Conservation (phyloP, 2,113 vertebrate genomes). For the Mionectes macconnelli region DNA sequence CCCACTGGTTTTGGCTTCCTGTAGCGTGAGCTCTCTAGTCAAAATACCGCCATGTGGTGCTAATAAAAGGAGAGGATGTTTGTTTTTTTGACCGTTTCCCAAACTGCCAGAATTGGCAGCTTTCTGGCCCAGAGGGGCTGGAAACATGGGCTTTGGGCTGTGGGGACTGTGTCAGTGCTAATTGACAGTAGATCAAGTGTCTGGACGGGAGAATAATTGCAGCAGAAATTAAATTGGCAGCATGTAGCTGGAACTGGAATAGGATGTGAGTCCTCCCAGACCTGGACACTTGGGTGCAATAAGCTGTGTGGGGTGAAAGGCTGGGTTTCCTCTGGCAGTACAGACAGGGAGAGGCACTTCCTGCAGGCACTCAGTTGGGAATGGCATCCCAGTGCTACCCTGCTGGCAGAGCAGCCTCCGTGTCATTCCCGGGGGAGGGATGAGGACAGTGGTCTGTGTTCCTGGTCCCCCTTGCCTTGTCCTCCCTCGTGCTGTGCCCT, state of each 20-base stretch:
- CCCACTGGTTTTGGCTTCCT: not conserved
- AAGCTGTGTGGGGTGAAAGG: rapidly evolving
- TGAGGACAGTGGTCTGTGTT: rapidly evolving
- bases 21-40: not conserved
- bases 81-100: not conserved
- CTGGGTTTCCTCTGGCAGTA: not conserved
- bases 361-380: not conserved
- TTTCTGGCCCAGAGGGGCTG: not conserved
- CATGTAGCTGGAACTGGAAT: rapidly evolving
- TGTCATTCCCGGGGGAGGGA: not conserved
- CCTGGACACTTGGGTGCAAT: not conserved
- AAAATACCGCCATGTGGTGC: not conserved
- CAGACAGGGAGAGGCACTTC: not conserved
- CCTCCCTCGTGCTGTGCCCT: not conserved
- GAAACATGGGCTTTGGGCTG: not conserved
- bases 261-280: not conserved
- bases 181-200: not conserved
- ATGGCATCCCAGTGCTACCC: not conserved
- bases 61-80: slow-evolving; percentile 15
- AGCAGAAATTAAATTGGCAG: not conserved
- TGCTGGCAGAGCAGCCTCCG: rapidly evolving
- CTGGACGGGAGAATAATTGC: not conserved
- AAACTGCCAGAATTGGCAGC: not conserved
- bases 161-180: not conserved
- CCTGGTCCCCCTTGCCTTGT: not conserved